Evolutionary conservation across 2,113 vertebrate genomes (phyloP).

Genomic region (Amblyornis subalaris): DNA sequence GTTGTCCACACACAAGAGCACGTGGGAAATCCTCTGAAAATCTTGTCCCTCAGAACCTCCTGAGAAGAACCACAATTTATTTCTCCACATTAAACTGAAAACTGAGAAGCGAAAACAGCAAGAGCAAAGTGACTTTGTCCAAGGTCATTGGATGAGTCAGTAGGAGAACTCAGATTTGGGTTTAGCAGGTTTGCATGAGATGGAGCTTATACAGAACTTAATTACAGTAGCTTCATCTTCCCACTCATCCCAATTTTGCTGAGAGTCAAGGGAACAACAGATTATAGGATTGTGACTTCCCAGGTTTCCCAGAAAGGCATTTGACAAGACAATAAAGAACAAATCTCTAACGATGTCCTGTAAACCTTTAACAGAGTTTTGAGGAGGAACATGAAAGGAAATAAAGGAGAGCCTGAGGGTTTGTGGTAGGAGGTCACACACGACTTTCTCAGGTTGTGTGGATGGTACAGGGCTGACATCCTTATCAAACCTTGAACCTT

Average conservation of each 20-base stretch:
- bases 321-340: not conserved
- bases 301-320: not conserved
- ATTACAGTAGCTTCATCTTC: constrained; percentile 53
- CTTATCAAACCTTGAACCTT: not conserved
- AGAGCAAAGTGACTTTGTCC: not conserved
- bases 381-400: not conserved
- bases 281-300: not conserved
- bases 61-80: fast-evolving
- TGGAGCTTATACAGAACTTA: not conserved
- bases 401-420: not conserved
- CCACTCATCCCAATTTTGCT: not conserved
- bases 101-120: fast-evolving
- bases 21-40: not conserved
- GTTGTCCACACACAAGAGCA: fast-evolving
- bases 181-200: not conserved
- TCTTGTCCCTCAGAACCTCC: fast-evolving
- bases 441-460: fast-evolving
- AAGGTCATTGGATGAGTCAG: constrained; percentile 2
- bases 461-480: not conserved
- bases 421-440: too few relatives aligned
- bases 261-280: not conserved
- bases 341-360: not conserved
- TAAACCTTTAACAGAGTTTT: not conserved
- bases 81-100: not conserved
- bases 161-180: not conserved